phyloP scores from a whole-genome alignment of 2,113 vertebrate species.

The Proterorhinus semilunaris region DNA sequence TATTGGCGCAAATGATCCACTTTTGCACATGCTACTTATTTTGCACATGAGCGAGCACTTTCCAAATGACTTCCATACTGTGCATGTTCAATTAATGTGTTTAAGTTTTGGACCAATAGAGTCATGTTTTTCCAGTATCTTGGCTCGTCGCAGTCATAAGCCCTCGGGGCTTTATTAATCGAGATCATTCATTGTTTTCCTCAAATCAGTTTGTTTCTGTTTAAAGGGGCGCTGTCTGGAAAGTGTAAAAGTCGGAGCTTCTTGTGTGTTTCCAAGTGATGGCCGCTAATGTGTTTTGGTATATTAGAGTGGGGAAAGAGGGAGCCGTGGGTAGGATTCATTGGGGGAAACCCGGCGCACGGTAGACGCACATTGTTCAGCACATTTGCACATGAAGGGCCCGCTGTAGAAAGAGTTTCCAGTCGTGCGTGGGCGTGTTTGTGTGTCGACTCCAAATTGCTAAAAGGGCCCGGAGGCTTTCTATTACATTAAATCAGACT shows the following conservation, averaged over 20 bases:
- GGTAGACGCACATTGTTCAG: conserved; percentile 49
- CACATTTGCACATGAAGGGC: conserved; percentile 73
- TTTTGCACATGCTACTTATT: no score
- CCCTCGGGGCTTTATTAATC: neutral
- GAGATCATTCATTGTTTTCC: neutral
- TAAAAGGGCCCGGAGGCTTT: conserved; percentile 73
- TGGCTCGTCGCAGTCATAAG: no score
- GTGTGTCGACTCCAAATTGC: conserved; percentile 74
- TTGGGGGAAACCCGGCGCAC: conserved; percentile 42
- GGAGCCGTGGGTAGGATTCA: conserved; percentile 53
- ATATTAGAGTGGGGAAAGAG: conserved; percentile 34
- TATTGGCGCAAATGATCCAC: no score
- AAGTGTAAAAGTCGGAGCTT: neutral
- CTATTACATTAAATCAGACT: conserved; percentile 65
- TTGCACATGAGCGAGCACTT: no score
- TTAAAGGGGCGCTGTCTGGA: conserved; percentile 37
- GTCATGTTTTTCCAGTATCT: no score
- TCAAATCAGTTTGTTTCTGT: neutral
- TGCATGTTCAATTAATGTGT: no score
- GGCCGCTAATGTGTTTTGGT: conserved; percentile 35
- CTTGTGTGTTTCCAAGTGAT: conserved; percentile 11
- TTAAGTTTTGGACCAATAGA: no score
- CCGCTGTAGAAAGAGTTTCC: conserved; percentile 62
- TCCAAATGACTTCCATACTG: no score
- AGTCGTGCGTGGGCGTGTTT: conserved; percentile 68